Base-by-base conservation (phyloP, 2,113 vertebrate genomes). In the Megaceryle torquata region DNA sequence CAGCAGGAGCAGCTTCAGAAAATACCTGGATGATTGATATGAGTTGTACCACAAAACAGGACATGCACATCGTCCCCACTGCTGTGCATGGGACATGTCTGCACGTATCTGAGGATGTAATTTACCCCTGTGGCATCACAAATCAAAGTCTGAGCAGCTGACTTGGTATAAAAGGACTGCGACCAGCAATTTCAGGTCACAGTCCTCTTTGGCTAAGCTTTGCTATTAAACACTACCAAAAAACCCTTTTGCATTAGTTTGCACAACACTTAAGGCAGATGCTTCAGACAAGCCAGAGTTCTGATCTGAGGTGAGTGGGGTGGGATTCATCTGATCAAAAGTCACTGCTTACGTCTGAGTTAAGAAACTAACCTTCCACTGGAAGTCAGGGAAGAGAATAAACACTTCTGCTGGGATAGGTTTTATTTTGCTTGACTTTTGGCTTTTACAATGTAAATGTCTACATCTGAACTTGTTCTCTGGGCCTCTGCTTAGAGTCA, bases 391-490 rank as follows among this genome's bases (percentile, higher is more conserved):
- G 16, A 2, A 44, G 76, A 81, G 59, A 63, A 70, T 3, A 88
- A 90, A 86, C 33, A n/a, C 4, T 89, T 84, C 51, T 92, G 65
- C 65, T 82, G 48, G 56, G 20, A 14, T 75, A 81, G 69, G 39
- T 69, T 71, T 92, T 50, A 44, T 92, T 84, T 87, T 0, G 0
- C 81, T 89, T 82, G 56, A 56, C 56, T 91, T 95, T 72, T 89
- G 93, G 50, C 77, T 60, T 91, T 84, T 91, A 31, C 74, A 71
- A 15, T 92, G 65, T 95, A 93, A 92, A 87, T 69, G 35, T 82
- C 83, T 91, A 9, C 51, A 44, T 59, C 81, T 95, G 81, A 89
- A 56, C 86, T 93, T 20, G 65, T 87, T 95, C 63, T 46, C 77
- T 44, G 74, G n/a, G 77, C 53, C 18, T 84, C 77, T 76, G 72